Evolutionary conservation across 2,888 invertebrate species (phyloP).

Genomic region (Teleogryllus oceanicus): DNA sequence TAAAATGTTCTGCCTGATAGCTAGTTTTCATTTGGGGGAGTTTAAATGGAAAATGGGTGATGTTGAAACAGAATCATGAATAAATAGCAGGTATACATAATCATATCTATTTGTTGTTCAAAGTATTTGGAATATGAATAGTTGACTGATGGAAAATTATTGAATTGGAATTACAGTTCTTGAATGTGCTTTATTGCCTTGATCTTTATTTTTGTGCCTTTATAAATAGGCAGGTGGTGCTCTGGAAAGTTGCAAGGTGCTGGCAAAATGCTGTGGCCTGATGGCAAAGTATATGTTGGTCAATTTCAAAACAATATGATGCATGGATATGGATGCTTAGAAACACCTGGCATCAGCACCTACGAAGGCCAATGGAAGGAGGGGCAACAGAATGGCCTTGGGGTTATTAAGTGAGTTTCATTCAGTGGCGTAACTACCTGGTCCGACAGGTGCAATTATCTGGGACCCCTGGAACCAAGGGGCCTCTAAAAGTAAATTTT

Average conservation of each 20-base stretch:
- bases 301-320: slow-evolving; percentile 72
- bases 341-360: slow-evolving; percentile 61
- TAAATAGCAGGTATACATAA: too few relatives aligned
- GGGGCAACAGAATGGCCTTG: slow-evolving; percentile 78
- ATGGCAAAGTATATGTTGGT: slow-evolving; percentile 76
- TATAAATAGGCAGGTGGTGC: slow-evolving; percentile 62
- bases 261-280: slow-evolving; percentile 77
- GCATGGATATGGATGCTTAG: slow-evolving; percentile 69
- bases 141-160: too few relatives aligned
- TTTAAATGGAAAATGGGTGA: too few relatives aligned
- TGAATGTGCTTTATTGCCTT: neutral
- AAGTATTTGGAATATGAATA: too few relatives aligned
- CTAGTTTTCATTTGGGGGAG: too few relatives aligned
- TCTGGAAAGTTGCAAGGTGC: slow-evolving; percentile 79
- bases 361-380: slow-evolving; percentile 81
- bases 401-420: slow-evolving; percentile 60
- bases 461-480: too few relatives aligned
- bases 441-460: too few relatives aligned
- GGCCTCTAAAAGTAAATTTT: too few relatives aligned
- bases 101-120: too few relatives aligned
- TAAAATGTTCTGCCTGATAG: too few relatives aligned
- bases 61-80: too few relatives aligned
- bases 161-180: too few relatives aligned
- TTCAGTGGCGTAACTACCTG: neutral
- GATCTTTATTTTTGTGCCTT: slow-evolving; percentile 23